Percentiles rank a stretch among this genome's conserved stretches.
These are phyloP conservation scores for Gallinago stenura DNA, from an alignment of 2,797 vertebrate genomes.

Conservation along the genomic window DNA sequence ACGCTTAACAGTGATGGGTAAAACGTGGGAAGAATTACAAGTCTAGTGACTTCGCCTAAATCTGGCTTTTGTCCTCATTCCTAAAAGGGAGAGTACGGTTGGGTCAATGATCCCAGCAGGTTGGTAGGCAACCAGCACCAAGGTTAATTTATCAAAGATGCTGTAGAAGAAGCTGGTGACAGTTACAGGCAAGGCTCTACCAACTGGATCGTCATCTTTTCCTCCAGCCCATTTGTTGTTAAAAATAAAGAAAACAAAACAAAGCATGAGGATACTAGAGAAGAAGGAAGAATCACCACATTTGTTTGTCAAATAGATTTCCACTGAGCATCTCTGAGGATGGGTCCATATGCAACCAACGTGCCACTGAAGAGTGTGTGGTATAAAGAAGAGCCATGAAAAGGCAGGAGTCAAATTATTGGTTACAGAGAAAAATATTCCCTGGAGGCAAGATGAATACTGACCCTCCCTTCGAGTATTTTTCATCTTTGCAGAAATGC, in stretches of 20 bases:
- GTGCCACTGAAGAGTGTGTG: accelerated
- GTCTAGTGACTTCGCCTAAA: not conserved
- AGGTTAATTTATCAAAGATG: not conserved
- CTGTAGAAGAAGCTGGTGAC: not conserved
- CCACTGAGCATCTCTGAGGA: accelerated
- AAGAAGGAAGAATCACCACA: not conserved
- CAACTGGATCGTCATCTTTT: not conserved
- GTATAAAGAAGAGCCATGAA: not conserved
- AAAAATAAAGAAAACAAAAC: not conserved
- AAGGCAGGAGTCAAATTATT: not conserved
- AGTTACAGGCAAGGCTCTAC: not conserved
- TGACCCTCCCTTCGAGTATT: not conserved
- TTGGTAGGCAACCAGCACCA: accelerated
- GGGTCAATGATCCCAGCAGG: accelerated
- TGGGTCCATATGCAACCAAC: accelerated
- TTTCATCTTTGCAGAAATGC: not conserved
- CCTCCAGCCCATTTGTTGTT: not conserved
- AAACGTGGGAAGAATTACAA: not conserved
- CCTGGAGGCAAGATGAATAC: not conserved
- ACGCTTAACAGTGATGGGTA: not conserved
- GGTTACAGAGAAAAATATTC: not conserved
- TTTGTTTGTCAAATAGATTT: not conserved
- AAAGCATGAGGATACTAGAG: not conserved
- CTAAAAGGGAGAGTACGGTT: not conserved
- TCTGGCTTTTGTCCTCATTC: not conserved